Base-by-base conservation (phyloP, 2,797 vertebrate species). In the Kryptolebias ocellatus region DNA sequence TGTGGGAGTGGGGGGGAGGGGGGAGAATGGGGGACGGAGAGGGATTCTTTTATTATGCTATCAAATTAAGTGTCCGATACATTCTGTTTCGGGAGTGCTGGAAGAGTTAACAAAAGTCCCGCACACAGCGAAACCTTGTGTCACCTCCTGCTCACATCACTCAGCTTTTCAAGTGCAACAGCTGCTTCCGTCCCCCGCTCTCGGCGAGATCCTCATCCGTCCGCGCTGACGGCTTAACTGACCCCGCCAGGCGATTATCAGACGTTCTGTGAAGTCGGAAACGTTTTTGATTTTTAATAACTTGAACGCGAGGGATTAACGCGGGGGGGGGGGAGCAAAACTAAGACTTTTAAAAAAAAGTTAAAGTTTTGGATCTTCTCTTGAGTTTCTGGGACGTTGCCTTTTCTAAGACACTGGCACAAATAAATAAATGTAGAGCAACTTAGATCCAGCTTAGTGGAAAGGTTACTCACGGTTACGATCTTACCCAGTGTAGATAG, bases 91-190 rank as follows among this genome's bases (percentile, higher is more conserved):
- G 24, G 16, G 64, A 52, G 54, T 53, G 56, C 51, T 72, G 80
- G 80, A 86, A 84, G 83, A 86, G 83, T 88, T 88, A 89, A 92
- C 85, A 90, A 88, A 24, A 87, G 87, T 81, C 78, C 64, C 20
- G 87, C 84, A 83, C 80, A 89, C 83, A 90, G 85, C 70, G 20
- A 73, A 87, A 89, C 73, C 80, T 87, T 70, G 55, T 87, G 89
- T 90, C 87, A 83, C 89, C 90, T 89, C 79, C 89, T 89, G 89
- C 87, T 92, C 91, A 91, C 86, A 88, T 92, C 91, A 91, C 85
- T 92, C 91, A 91, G 87, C 85, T 87, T 86, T 88, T 88, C 85
- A 86, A 87, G 86, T 87, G 76, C 72, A 90, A 90, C 90, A 92
- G 91, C 90, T 92, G 91, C 89, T 89, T 90, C 88, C 90, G 39